These are phyloP conservation scores for Thunnus maccoyii DNA, from an alignment of 2,113 vertebrate genomes.

Conservation along the genomic window DNA sequence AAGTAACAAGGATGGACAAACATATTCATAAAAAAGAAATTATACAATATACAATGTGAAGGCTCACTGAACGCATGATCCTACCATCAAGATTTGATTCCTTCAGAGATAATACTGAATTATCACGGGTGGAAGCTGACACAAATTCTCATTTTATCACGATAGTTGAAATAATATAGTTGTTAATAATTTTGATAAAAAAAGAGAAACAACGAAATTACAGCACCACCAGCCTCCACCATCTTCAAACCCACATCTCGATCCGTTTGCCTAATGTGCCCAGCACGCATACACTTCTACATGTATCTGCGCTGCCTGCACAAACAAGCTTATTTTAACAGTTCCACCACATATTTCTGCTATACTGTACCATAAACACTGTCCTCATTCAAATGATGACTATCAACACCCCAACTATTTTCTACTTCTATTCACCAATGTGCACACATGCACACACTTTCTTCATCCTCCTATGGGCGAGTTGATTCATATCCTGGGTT, in stretches of 20 bases:
- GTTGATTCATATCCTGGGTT: conserved; percentile 74
- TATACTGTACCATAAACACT: conserved; percentile 37
- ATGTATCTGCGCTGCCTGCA: conserved; percentile 31
- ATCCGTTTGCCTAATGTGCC: background rate
- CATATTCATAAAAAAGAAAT: no score
- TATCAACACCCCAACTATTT: conserved; percentile 37
- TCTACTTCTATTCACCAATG: conserved; percentile 35
- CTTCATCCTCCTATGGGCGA: conserved; percentile 41
- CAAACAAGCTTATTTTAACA: conserved; percentile 58
- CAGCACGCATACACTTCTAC: conserved; percentile 1
- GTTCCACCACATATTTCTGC: conserved; percentile 72
- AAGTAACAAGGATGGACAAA: no score
- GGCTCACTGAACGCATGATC: no score
- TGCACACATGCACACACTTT: conserved; percentile 10
- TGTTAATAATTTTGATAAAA: no score
- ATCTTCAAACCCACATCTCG: conserved; percentile 21
- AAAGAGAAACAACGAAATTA: no score
- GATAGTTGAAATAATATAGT: no score
- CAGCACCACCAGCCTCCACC: no score
- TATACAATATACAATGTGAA: no score
- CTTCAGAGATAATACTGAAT: no score
- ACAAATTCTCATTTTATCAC: no score
- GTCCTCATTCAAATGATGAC: conserved; percentile 50
- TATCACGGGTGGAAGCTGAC: no score
- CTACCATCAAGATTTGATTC: no score